Conservation (phyloP, 2,888 invertebrate genomes). For the Eupithecia insigniata region DNA sequence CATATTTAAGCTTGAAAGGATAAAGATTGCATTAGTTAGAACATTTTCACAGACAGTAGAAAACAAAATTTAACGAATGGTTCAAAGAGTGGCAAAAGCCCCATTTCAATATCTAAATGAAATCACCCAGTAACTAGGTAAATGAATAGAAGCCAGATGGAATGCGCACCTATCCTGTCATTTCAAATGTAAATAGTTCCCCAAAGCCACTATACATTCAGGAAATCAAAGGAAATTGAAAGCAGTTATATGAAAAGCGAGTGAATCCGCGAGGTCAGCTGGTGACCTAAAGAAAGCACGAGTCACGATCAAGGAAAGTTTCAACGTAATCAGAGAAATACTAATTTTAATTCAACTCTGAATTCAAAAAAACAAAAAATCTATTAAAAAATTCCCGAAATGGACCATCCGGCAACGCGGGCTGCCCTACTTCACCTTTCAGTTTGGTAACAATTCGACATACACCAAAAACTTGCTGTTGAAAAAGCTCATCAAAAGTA, state of each 20-base stretch:
- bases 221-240: slow-evolving; percentile 49
- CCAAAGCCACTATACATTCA: slow-evolving; percentile 9
- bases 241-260: slow-evolving; percentile 46
- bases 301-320: slow-evolving; percentile 50
- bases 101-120: background rate
- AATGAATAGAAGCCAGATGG: background rate
- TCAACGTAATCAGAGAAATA: slow-evolving; percentile 18
- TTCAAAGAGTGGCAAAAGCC: background rate
- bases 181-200: slow-evolving; percentile 26
- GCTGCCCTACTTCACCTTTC: background rate
- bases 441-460: background rate
- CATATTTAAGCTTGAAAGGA: background rate
- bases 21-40: background rate
- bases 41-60: background rate
- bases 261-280: slow-evolving; percentile 40
- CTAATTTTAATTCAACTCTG: background rate
- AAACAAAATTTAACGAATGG: background rate
- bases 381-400: background rate
- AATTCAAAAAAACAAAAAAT: too few species aligned
- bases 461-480: background rate
- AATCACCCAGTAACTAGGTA: background rate
- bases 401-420: background rate
- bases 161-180: slow-evolving; percentile 18
- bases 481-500: background rate
- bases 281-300: slow-evolving; percentile 21